Evolutionary conservation across 2,797 vertebrate genomes (phyloP).

Genomic region (Lophius americanus): DNA sequence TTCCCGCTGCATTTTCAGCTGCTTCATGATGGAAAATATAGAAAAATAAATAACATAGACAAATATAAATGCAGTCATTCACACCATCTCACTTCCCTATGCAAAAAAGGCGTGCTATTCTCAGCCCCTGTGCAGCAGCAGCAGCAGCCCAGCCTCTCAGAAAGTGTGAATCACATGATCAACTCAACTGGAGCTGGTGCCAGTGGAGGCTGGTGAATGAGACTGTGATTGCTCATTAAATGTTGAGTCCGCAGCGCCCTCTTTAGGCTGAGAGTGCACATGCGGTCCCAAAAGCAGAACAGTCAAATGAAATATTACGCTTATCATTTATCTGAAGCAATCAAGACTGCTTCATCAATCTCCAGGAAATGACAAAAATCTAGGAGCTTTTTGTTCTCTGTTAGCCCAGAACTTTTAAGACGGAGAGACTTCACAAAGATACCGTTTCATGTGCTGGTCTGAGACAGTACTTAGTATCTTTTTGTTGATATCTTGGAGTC

Average conservation of each 20-base stretch:
- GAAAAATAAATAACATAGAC: slow-evolving; percentile 27
- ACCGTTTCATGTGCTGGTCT: background rate
- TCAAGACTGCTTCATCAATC: slow-evolving; percentile 1
- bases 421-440: slow-evolving; percentile 2
- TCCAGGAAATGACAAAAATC: slow-evolving; percentile 5
- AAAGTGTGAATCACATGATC: slow-evolving; percentile 74
- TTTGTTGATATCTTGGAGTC: background rate
- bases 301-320: slow-evolving; percentile 37
- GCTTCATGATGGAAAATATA: slow-evolving; percentile 29
- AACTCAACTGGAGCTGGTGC: slow-evolving; percentile 55
- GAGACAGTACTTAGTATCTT: background rate
- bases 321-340: slow-evolving; percentile 11
- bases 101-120: slow-evolving; percentile 64
- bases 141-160: slow-evolving; percentile 59
- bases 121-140: slow-evolving; percentile 53
- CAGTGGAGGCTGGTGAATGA: slow-evolving; percentile 46
- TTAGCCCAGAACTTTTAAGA: background rate
- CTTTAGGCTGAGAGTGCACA: slow-evolving; percentile 71
- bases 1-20: slow-evolving; percentile 7
- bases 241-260: slow-evolving; percentile 82
- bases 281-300: slow-evolving; percentile 28
- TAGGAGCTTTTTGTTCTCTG: background rate
- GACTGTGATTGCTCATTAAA: slow-evolving; percentile 74
- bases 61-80: slow-evolving; percentile 57
- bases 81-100: slow-evolving; percentile 58